A percentile compares a stretch with the other conserved stretches of the same genome.
Evolutionary conservation across 2,888 invertebrate genomes (phyloP).

Genomic region (Steinernema hermaphroditum): DNA sequence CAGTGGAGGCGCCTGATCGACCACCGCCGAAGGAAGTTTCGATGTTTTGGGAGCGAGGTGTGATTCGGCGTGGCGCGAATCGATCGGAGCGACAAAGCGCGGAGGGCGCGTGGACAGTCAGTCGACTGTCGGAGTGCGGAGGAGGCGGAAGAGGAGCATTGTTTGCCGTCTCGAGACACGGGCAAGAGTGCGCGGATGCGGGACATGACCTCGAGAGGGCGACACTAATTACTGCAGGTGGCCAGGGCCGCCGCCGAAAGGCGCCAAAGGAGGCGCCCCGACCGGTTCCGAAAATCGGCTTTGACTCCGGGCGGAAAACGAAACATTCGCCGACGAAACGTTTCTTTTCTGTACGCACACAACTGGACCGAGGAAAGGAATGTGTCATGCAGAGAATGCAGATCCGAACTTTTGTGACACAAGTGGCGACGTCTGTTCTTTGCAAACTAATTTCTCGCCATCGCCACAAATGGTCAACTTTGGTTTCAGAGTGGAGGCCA

Average conservation of each 20-base stretch:
- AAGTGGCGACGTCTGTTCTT: too few relatives aligned
- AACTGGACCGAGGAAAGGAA: too few relatives aligned
- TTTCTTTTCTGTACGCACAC: too few relatives aligned
- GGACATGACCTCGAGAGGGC: slow-evolving; percentile 22
- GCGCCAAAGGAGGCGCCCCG: not conserved
- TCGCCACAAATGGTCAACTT: too few relatives aligned
- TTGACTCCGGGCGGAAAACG: not conserved
- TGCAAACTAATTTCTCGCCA: not conserved
- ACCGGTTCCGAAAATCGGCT: slow-evolving; percentile 25
- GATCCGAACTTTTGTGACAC: too few relatives aligned
- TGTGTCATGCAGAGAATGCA: too few relatives aligned
- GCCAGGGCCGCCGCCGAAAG: not conserved
- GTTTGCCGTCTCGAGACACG: slow-evolving; percentile 30
- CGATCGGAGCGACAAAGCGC: slow-evolving; percentile 5
- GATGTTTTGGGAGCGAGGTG: not conserved
- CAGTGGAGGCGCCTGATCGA: slow-evolving; percentile 7
- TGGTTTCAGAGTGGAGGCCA: too few relatives aligned
- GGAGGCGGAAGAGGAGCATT: slow-evolving; percentile 3
- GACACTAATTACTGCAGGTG: slow-evolving; percentile 15
- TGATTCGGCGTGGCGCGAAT: slow-evolving; percentile 19
- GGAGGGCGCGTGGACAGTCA: slow-evolving; percentile 17
- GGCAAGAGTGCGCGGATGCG: not conserved
- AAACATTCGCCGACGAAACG: not conserved
- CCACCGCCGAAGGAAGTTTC: not conserved
- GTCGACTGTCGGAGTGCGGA: slow-evolving; percentile 12